Percentiles rank a stretch among this genome's conserved stretches.
Conservation (phyloP, 2,888 invertebrate genomes). For the Drosophila paranaensis region DNA sequence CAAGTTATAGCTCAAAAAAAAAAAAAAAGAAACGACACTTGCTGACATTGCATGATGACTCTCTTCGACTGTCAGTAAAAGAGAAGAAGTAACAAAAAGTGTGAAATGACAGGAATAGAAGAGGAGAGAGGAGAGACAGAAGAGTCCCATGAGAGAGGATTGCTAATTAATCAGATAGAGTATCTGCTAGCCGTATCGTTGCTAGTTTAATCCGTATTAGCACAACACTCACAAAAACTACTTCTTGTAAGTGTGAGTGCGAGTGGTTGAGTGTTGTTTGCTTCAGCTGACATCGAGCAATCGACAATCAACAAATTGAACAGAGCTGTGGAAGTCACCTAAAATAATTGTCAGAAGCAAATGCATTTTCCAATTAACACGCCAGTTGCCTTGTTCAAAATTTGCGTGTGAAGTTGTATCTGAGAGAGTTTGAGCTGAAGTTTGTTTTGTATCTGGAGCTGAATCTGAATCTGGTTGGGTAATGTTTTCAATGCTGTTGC, state of each 20-base stretch:
- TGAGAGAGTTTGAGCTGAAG: slow-evolving; percentile 17
- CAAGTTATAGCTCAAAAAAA: background rate
- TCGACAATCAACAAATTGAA: slow-evolving; percentile 60
- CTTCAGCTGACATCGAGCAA: slow-evolving; percentile 39
- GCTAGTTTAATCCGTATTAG: slow-evolving; percentile 12
- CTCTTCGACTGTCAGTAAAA: background rate
- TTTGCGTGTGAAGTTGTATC: slow-evolving; percentile 48
- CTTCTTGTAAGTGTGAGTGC: slow-evolving; percentile 16
- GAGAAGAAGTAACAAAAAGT: background rate
- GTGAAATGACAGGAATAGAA: background rate
- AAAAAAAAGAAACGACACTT: background rate
- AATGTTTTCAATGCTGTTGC: slow-evolving; percentile 30
- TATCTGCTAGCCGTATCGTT: background rate
- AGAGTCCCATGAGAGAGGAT: background rate
- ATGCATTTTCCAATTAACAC: slow-evolving; percentile 76
- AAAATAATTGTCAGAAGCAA: slow-evolving; percentile 69
- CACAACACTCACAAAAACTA: slow-evolving; percentile 18
- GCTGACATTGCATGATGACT: no score
- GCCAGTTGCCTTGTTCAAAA: slow-evolving; percentile 33
- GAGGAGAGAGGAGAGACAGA: background rate
- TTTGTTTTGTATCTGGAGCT: slow-evolving; percentile 30
- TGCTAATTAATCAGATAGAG: background rate
- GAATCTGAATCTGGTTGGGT: slow-evolving; percentile 40
- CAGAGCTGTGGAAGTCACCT: slow-evolving; percentile 45
- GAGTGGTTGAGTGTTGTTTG: slow-evolving; percentile 36